Evolutionary conservation across 1,140 invertebrate species (phyloP).

Genomic region (Heliconius nattereri): DNA sequence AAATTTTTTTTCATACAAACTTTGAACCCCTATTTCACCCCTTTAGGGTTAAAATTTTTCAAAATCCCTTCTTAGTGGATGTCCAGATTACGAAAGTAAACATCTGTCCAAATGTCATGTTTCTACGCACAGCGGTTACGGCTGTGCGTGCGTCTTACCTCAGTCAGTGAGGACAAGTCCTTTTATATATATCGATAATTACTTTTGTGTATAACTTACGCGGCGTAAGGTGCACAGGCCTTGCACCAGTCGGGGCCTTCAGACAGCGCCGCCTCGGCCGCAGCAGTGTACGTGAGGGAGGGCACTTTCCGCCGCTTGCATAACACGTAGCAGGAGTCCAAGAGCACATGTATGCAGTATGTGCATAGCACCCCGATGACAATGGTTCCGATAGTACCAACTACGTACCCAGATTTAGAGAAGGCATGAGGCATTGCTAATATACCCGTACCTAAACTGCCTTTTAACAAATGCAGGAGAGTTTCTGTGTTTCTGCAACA

Average conservation of each 20-base stretch:
- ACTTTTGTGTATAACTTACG: slow-evolving; percentile 54
- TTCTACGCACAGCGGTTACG: too few relatives aligned
- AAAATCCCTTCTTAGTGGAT: too few relatives aligned
- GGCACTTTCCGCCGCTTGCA: slow-evolving; percentile 82
- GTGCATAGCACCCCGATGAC: slow-evolving; percentile 85
- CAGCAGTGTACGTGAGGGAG: slow-evolving; percentile 86
- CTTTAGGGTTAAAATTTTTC: too few relatives aligned
- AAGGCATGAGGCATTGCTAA: slow-evolving; percentile 89
- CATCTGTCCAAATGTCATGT: too few relatives aligned
- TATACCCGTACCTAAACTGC: slow-evolving; percentile 88
- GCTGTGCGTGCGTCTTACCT: too few relatives aligned
- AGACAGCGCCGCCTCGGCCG: slow-evolving; percentile 85
- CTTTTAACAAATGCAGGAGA: slow-evolving; percentile 85
- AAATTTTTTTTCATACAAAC: too few relatives aligned
- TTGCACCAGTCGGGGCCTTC: slow-evolving; percentile 85
- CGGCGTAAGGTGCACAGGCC: slow-evolving; percentile 83
- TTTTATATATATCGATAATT: too few relatives aligned
- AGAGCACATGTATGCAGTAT: slow-evolving; percentile 86
- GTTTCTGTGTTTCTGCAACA: slow-evolving; percentile 83
- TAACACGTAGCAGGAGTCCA: slow-evolving; percentile 80
- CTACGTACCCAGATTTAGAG: slow-evolving; percentile 85
- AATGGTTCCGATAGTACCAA: slow-evolving; percentile 83
- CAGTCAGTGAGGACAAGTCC: too few relatives aligned
- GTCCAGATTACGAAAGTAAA: too few relatives aligned
- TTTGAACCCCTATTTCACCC: too few relatives aligned